A percentile compares a stretch with the other conserved stretches of the same genome.
These are phyloP conservation scores for Dendroctonus valens DNA, from an alignment of 1,140 invertebrate genomes.

Conservation along the genomic window DNA sequence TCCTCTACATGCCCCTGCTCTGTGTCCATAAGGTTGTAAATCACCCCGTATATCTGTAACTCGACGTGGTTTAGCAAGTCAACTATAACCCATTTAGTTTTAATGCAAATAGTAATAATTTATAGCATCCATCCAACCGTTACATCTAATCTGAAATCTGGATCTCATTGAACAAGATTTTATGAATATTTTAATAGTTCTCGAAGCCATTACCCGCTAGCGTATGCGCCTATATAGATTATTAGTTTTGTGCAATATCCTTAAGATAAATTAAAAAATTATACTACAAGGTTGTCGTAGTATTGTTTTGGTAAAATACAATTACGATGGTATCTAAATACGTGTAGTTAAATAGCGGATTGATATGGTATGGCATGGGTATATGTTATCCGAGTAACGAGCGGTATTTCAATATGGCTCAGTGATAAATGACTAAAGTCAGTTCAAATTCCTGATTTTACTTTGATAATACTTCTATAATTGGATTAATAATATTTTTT, in stretches of 20 bases:
- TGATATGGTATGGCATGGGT: background rate
- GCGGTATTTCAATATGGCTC: background rate
- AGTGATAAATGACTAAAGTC: background rate
- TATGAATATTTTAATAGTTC: constrained; percentile 25
- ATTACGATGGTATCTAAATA: constrained; percentile 1
- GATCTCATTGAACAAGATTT: constrained; percentile 25
- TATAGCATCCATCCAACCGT: constrained; percentile 21
- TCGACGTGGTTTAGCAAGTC: constrained; percentile 11
- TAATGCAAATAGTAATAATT: constrained; percentile 23
- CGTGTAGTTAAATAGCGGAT: background rate
- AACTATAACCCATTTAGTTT: constrained; percentile 8
- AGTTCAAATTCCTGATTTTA: background rate
- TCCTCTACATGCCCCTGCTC: too few species aligned
- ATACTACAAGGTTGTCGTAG: constrained; percentile 1
- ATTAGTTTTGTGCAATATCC: constrained; percentile 17
- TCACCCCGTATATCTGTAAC: too few species aligned
- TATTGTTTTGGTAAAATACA: constrained; percentile 11
- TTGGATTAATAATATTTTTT: background rate
- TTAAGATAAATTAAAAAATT: constrained; percentile 4
- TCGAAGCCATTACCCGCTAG: background rate
- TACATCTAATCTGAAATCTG: constrained; percentile 26
- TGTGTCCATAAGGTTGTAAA: too few species aligned
- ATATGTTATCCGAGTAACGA: background rate
- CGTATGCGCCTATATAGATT: constrained; percentile 2
- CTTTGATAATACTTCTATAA: background rate